Base-by-base conservation (phyloP, 2,113 vertebrate species). In the Rafetus swinhoei region DNA sequence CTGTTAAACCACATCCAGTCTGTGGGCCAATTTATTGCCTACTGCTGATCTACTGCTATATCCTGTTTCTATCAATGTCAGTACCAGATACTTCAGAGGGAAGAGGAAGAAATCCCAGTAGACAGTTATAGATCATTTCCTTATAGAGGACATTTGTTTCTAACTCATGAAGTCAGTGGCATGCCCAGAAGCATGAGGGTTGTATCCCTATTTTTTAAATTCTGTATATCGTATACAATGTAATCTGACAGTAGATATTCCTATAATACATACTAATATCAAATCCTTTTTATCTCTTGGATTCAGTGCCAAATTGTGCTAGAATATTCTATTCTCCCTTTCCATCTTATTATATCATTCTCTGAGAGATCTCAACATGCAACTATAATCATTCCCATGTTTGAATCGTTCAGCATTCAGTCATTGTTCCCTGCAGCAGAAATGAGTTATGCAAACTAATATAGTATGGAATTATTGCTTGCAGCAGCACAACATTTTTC, bases 391-490 rank as follows among this genome's bases (percentile, higher is more conserved):
- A 84, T 90, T 87, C 93, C 45, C 77, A 4, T 76, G 62, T 2
- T 24, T 89, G 32, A 8, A 52, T 87, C 88, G 93, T 96, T 92
- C 25, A 81, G 93, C 85, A 15, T 57, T 81, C 85, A 6, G 86
- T 25, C 88, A 57, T 10, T 90, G 27, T 2, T 92, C 92, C 19
- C 79, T 80, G 81, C 21, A 82, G 82, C 92, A 91, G 22, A 89
- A 52, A 27, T 15, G 10, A 81, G 32, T 92, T 72, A 35, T 72
- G 21, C 65, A 35, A 56, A 16, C 22, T 82, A 87, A 81, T 21
- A 55, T 15, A 81, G 5, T 50, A 65, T 56, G 50, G 82, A 93
- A 82, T 80, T 69, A 80, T 2, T 60, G 39, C 88, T 94, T 93
- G 7, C 29, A 57, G 52, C 60, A 91, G 4, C 9, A 89, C 55